Evolutionary conservation across 2,797 vertebrate genomes (phyloP).

Genomic region (Astyanax mexicanus): DNA sequence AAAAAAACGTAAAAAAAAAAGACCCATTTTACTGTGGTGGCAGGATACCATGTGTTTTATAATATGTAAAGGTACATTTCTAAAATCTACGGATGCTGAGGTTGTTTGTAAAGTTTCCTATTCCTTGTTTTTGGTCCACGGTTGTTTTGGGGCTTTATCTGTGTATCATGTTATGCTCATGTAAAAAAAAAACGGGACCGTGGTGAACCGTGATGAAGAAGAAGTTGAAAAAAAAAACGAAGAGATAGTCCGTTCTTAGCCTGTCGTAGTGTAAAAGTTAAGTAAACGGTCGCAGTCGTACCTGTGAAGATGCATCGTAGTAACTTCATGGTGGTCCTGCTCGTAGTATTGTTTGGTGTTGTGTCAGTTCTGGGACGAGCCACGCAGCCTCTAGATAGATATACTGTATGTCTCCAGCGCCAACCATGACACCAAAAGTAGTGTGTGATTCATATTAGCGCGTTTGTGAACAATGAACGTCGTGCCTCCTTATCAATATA

Average conservation of each 20-base stretch:
- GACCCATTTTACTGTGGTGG: constrained; percentile 83
- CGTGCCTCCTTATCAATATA: constrained; percentile 52
- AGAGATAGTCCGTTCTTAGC: constrained; percentile 43
- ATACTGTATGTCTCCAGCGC: constrained; percentile 49
- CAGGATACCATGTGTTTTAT: constrained; percentile 66
- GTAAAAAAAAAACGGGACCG: constrained; percentile 43
- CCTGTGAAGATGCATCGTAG: constrained; percentile 49
- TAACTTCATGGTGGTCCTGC: constrained; percentile 47
- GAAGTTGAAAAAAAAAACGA: background rate
- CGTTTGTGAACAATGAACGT: constrained; percentile 55
- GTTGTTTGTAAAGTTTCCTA: constrained; percentile 60
- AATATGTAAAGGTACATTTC: constrained; percentile 66
- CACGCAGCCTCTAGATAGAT: constrained; percentile 39
- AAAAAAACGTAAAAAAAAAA: constrained; percentile 66
- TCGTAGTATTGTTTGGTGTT: constrained; percentile 56
- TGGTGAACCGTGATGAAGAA: constrained; percentile 30
- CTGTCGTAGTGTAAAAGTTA: constrained; percentile 46
- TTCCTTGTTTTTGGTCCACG: constrained; percentile 61
- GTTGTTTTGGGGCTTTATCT: constrained; percentile 62
- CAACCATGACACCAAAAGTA: constrained; percentile 49
- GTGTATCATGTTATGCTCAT: constrained; percentile 71
- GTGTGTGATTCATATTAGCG: constrained; percentile 38
- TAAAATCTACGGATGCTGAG: constrained; percentile 57
- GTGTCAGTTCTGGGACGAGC: constrained; percentile 54
- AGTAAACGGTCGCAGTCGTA: constrained; percentile 29